These are phyloP conservation scores for Genyomyrus donnyi DNA, from an alignment of 2,113 vertebrate genomes.

Conservation along the genomic window DNA sequence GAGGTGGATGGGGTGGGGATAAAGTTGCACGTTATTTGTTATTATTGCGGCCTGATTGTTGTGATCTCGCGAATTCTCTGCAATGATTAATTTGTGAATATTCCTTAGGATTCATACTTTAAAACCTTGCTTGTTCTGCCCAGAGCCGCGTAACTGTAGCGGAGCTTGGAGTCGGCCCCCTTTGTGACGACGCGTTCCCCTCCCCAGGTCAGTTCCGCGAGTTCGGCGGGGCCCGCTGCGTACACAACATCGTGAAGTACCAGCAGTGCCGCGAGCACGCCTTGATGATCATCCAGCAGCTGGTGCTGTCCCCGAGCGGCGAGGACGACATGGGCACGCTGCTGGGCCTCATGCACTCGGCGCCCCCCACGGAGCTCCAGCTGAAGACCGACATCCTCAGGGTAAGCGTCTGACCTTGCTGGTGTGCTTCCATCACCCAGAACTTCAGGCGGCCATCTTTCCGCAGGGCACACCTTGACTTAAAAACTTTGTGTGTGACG, in stretches of 20 bases:
- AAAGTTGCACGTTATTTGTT: not conserved
- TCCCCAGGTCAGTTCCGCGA: slow-evolving; percentile 84
- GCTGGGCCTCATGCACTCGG: slow-evolving; percentile 93
- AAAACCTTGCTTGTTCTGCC: not conserved
- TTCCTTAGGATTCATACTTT: not conserved
- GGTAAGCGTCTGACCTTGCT: slow-evolving; percentile 52
- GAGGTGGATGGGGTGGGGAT: not conserved
- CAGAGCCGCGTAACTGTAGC: not conserved
- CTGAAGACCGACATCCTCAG: slow-evolving; percentile 89
- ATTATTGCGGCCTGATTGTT: not conserved
- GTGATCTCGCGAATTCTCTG: not conserved
- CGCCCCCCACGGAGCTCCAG: slow-evolving; percentile 81
- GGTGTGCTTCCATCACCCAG: not conserved
- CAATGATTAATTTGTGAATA: not conserved
- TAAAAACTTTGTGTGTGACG: not conserved
- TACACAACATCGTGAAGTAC: slow-evolving; percentile 95
- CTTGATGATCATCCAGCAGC: slow-evolving; percentile 91
- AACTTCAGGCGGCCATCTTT: not conserved
- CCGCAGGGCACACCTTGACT: not conserved
- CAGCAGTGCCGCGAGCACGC: slow-evolving; percentile 90
- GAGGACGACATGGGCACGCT: slow-evolving; percentile 98
- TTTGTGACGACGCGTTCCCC: not conserved
- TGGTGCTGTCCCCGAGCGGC: slow-evolving; percentile 87
- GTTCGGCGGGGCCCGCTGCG: slow-evolving; percentile 89
- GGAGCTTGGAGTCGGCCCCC: not conserved